Percentiles rank a stretch among this genome's conserved stretches.
Conservation (phyloP, 2,888 invertebrate genomes). For the Agapetus fuscipes region DNA sequence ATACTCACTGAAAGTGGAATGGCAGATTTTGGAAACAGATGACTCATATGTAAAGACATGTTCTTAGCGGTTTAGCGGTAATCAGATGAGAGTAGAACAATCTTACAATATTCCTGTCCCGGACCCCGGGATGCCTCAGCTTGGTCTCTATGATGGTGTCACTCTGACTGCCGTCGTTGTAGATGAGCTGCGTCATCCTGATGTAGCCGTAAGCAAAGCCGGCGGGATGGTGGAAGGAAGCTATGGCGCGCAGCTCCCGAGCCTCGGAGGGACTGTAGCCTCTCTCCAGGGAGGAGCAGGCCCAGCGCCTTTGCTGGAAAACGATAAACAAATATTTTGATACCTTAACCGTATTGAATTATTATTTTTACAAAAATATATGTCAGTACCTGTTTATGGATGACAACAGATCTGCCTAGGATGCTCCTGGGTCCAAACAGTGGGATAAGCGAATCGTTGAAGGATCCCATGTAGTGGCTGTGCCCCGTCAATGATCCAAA, state of each 20-base stretch:
- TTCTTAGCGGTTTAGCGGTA: too few relatives aligned
- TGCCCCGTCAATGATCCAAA: slow-evolving; percentile 66
- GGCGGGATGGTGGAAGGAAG: slow-evolving; percentile 83
- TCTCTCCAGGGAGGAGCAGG: slow-evolving; percentile 75
- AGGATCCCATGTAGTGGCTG: slow-evolving; percentile 46
- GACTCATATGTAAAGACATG: too few relatives aligned
- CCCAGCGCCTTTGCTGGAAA: slow-evolving; percentile 64
- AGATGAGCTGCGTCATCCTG: slow-evolving; percentile 79
- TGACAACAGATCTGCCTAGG: slow-evolving; percentile 75
- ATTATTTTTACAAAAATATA: too few relatives aligned
- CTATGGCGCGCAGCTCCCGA: slow-evolving; percentile 74
- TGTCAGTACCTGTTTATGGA: slow-evolving; percentile 56
- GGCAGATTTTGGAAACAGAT: too few relatives aligned
- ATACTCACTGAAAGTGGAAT: too few relatives aligned
- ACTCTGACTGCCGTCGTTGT: slow-evolving; percentile 75
- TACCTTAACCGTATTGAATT: too few relatives aligned
- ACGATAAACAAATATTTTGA: too few relatives aligned
- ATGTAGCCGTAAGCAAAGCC: slow-evolving; percentile 82
- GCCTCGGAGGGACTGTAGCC: slow-evolving; percentile 85
- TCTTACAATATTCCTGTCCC: slow-evolving; percentile 71
- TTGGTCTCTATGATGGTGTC: slow-evolving; percentile 88
- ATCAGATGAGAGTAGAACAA: too few relatives aligned
- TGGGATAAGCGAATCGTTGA: slow-evolving; percentile 74
- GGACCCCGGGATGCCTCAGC: slow-evolving; percentile 74
- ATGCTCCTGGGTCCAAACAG: slow-evolving; percentile 75